Percentiles rank a stretch among this genome's conserved stretches.
Conservation (phyloP, 2,113 vertebrate genomes). For the Trichechus manatus region DNA sequence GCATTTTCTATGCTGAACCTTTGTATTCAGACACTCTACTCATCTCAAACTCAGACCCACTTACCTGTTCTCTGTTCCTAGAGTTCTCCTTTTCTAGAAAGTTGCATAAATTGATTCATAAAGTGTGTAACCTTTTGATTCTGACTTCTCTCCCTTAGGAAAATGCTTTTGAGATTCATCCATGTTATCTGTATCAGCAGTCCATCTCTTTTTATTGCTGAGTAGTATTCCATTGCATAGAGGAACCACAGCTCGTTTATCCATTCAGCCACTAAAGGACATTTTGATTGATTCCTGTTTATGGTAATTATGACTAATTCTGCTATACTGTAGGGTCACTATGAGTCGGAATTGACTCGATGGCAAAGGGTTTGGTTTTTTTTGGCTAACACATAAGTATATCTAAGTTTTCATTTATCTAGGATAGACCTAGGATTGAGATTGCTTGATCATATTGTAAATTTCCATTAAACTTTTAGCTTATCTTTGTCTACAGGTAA, state of each 20-base stretch:
- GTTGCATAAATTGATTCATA: neutral
- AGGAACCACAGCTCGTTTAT: too few relatives aligned
- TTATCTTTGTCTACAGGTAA: conserved; percentile 15
- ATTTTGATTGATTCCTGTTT: too few relatives aligned
- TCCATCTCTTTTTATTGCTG: neutral
- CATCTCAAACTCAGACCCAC: neutral
- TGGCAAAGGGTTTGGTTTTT: too few relatives aligned
- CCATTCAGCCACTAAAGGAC: too few relatives aligned
- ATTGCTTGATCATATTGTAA: neutral
- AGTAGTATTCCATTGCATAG: neutral
- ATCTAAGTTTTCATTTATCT: neutral
- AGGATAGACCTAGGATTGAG: neutral
- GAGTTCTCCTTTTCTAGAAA: neutral
- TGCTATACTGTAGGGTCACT: too few relatives aligned
- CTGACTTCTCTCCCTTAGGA: too few relatives aligned
- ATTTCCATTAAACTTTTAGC: neutral
- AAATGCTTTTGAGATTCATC: neutral
- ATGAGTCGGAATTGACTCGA: too few relatives aligned
- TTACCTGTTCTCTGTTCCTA: neutral
- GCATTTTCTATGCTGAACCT: neutral
- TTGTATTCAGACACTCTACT: neutral
- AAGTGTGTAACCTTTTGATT: too few relatives aligned
- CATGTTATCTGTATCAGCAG: neutral
- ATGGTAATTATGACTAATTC: too few relatives aligned
- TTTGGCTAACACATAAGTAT: too few relatives aligned